These are phyloP conservation scores for Passer domesticus DNA, from an alignment of 2,113 vertebrate species.

Conservation along the genomic window DNA sequence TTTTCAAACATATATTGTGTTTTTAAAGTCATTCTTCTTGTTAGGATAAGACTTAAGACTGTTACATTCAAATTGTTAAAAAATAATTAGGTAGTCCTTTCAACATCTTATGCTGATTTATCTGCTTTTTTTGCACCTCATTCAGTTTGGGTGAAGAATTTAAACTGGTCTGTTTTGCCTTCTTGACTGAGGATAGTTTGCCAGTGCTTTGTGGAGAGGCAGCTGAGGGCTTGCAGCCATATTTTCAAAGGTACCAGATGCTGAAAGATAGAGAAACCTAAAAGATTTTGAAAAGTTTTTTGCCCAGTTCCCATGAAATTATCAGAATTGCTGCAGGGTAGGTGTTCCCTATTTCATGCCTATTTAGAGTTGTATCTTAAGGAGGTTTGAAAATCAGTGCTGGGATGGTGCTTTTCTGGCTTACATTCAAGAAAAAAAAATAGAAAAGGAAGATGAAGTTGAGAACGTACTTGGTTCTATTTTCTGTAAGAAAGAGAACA, in stretches of 20 bases:
- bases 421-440: not conserved
- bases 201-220: not conserved
- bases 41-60: not conserved
- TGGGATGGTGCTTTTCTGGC: not conserved
- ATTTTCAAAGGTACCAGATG: slow-evolving; percentile 13
- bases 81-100: slow-evolving; percentile 1
- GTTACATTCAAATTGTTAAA: not conserved
- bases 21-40: slow-evolving; percentile 20
- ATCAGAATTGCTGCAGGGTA: not conserved
- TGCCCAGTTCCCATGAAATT: not conserved
- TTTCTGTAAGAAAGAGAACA: not conserved
- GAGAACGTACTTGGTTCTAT: not conserved
- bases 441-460: not conserved
- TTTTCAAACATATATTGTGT: not conserved
- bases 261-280: not conserved
- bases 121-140: slow-evolving; percentile 26
- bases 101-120: not conserved
- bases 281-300: not conserved
- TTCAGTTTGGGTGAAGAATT: not conserved
- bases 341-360: not conserved
- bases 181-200: not conserved
- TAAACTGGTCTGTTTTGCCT: not conserved
- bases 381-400: not conserved
- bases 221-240: not conserved
- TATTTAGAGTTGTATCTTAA: not conserved